These are phyloP conservation scores for Rhamphomyia laevipes DNA, from an alignment of 2,888 invertebrate genomes.

Conservation along the genomic window DNA sequence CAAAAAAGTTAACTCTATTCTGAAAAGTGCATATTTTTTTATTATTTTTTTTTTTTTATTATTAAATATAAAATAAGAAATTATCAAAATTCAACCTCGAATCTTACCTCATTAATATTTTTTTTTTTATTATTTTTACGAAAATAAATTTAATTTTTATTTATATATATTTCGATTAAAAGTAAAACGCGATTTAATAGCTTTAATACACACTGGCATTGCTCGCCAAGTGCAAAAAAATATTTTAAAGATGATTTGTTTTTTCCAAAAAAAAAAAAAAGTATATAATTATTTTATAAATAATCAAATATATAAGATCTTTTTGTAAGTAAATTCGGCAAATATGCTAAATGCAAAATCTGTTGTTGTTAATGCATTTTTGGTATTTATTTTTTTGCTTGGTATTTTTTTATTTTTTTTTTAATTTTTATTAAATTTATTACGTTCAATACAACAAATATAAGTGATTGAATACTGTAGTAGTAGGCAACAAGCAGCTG, in stretches of 20 bases:
- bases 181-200: slow-evolving; percentile 33
- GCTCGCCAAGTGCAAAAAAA: slow-evolving; percentile 37
- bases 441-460: no score
- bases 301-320: slow-evolving; percentile 1
- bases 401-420: no score
- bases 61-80: background rate
- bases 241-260: slow-evolving; percentile 1
- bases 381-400: no score
- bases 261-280: slow-evolving; percentile 17
- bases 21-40: background rate
- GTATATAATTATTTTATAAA: slow-evolving; percentile 8
- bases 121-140: slow-evolving; percentile 16
- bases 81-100: slow-evolving; percentile 23
- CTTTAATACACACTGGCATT: slow-evolving; percentile 35
- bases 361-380: no score
- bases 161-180: slow-evolving; percentile 29
- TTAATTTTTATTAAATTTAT: no score
- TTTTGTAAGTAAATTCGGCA: background rate
- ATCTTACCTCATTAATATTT: slow-evolving; percentile 32
- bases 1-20: no score
- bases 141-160: slow-evolving; percentile 12
- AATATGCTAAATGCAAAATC: no score
- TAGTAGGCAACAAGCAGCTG: slow-evolving; percentile 8
- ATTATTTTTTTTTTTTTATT: background rate
- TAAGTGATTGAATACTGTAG: no score